Evolutionary conservation across 2,113 vertebrate genomes (phyloP).

Genomic region (Zosterops japonicus): DNA sequence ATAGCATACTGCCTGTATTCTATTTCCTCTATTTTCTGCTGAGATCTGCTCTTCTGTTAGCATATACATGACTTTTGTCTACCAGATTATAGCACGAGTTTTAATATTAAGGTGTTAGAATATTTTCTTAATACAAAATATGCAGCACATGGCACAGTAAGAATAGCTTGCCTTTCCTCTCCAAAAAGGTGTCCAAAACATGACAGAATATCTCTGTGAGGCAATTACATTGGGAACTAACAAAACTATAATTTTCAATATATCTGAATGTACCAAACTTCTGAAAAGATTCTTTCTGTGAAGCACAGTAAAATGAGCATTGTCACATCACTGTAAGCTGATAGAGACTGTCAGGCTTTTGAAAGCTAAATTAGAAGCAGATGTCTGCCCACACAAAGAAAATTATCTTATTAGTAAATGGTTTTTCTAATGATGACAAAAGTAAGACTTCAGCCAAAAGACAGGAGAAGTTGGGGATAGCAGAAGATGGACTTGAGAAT

Average conservation of each 20-base stretch:
- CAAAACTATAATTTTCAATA: slow-evolving; percentile 25
- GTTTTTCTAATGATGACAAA: slow-evolving; percentile 43
- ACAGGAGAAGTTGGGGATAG: neutral
- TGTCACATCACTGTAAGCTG: neutral
- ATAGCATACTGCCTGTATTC: neutral
- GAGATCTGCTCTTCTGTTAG: neutral
- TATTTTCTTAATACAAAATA: neutral
- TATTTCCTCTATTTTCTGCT: neutral
- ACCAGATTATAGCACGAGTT: neutral
- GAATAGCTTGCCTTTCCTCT: slow-evolving; percentile 7
- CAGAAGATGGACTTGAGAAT: neutral
- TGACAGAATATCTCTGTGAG: neutral
- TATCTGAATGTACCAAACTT: slow-evolving; percentile 6
- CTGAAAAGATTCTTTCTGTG: neutral
- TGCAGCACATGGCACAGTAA: neutral
- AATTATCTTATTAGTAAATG: slow-evolving; percentile 56
- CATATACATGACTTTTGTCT: neutral
- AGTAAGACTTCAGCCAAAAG: slow-evolving; percentile 14
- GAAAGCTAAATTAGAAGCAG: slow-evolving; percentile 60
- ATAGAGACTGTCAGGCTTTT: slow-evolving; percentile 34
- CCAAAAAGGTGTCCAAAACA: neutral
- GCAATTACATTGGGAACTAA: neutral
- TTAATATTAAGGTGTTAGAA: slow-evolving; percentile 3
- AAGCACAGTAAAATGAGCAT: slow-evolving; percentile 16
- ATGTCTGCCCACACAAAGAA: slow-evolving; percentile 51